Evolutionary conservation across 2,797 vertebrate species (phyloP).

Genomic region (Phoxinus dragarum): DNA sequence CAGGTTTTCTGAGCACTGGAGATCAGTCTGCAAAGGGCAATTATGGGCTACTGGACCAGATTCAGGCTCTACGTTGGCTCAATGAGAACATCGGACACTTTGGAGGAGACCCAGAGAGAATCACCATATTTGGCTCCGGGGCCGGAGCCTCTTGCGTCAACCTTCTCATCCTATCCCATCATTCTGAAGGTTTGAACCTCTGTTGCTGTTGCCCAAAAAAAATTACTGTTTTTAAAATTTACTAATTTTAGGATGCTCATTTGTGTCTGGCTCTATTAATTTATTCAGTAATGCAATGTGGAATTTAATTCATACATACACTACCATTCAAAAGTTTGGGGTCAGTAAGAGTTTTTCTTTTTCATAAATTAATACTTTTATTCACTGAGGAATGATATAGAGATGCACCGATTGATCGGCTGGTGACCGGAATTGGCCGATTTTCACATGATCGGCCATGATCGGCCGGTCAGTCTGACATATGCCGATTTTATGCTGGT

Average conservation of each 20-base stretch:
- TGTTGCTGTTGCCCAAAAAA: background rate
- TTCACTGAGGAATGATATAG: background rate
- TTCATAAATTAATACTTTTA: background rate
- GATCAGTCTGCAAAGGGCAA: constrained; percentile 98
- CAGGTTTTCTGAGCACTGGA: constrained; percentile 97
- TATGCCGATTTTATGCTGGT: too few species aligned
- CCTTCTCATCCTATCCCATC: constrained; percentile 98
- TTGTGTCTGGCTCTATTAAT: background rate
- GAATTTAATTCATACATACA: background rate
- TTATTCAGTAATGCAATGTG: background rate
- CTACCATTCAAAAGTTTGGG: background rate
- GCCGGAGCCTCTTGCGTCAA: constrained; percentile 97
- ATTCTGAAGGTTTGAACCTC: constrained; percentile 91
- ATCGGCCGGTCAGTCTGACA: too few species aligned
- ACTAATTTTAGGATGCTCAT: too few species aligned
- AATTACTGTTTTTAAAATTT: too few species aligned
- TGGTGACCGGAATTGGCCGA: too few species aligned
- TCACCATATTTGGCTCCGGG: constrained; percentile 99
- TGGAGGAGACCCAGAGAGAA: constrained; percentile 95
- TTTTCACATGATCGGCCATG: too few species aligned
- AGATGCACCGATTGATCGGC: too few species aligned
- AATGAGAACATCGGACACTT: constrained; percentile 98
- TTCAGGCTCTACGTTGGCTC: constrained; percentile 97
- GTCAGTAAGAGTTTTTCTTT: background rate
- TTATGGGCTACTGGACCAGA: constrained; percentile 97